Evolutionary conservation across 2,113 vertebrate genomes (phyloP).

Genomic region (Buteo buteo): DNA sequence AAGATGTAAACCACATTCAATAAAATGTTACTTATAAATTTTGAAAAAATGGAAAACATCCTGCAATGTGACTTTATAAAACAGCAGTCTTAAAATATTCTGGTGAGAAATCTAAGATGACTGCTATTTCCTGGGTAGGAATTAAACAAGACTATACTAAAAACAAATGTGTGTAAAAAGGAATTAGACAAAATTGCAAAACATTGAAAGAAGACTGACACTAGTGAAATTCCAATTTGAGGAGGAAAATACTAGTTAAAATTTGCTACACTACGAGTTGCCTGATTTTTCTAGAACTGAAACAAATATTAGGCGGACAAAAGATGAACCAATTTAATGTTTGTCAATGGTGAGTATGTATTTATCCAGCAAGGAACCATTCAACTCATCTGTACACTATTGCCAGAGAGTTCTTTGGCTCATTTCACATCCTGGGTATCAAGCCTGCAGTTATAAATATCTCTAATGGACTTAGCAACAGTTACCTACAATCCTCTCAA

Average conservation of each 20-base stretch:
- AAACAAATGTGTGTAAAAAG: not conserved
- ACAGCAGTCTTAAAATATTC: not conserved
- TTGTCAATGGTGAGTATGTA: not conserved
- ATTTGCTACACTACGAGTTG: not conserved
- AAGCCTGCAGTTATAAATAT: slow-evolving; percentile 27
- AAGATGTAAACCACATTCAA: not conserved
- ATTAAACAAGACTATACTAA: not conserved
- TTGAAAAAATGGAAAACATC: not conserved
- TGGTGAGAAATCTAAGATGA: not conserved
- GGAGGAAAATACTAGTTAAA: not conserved
- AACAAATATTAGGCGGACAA: not conserved
- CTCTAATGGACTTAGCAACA: slow-evolving; percentile 45
- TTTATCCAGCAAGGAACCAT: not conserved
- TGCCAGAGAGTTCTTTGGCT: not conserved
- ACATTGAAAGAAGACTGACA: not conserved
- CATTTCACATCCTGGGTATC: slow-evolving; percentile 3
- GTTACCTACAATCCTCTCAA: slow-evolving; percentile 3
- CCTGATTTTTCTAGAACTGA: not conserved
- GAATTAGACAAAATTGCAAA: not conserved
- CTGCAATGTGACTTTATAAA: not conserved
- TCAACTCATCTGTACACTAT: not conserved
- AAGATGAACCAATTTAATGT: not conserved
- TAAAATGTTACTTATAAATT: not conserved
- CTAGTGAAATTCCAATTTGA: not conserved
- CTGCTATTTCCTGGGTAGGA: not conserved